Base-by-base conservation (phyloP, 2,113 vertebrate species). In the Circaetus cinerascens region DNA sequence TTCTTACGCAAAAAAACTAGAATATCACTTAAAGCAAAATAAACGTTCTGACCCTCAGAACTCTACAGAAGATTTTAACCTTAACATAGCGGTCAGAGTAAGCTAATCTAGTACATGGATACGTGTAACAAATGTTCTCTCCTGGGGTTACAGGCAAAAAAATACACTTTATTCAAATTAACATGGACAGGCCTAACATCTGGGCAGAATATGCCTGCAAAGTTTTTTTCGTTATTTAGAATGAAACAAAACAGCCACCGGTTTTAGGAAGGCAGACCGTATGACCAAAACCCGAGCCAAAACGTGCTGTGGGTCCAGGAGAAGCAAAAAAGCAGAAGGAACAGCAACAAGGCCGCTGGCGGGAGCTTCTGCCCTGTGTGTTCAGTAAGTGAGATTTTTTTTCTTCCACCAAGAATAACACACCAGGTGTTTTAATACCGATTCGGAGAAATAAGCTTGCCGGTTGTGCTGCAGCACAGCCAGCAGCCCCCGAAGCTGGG, bases 281-380 rank as follows among this genome's bases (percentile, higher is more conserved):
- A 60, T 29, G 34, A 32, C 41, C 11, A 11, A 34, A 32, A 43
- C 5, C 22, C 6, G 16, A 29, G 27, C 2, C 9, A 22, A 55
- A 36, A 29, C 1, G 7, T 1, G 7, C 18, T 5, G 29, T 3
- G 21, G 9, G 17, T 9, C 5, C 4, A 40, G 27, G 46, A 11
- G 13, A 10, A 51, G 50, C 50, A 27, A 51, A 36, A 23, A 41
- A 23, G 9, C 38, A 2, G 2, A 36, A 17, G 12, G 9, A 50
- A 29, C 3, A 2, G 23, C 7, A 38, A 5, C 18, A 4, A 11
- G 21, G 56, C 9, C 10, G 25, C 48, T 13, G 18, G 25, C 57
- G 10, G 26, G 29, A 25, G 11, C 51, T 34, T 9, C 48, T 9
- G 15, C 11, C 63, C 32, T 6, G 4, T 2, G 29, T 2, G n/a